Percentiles rank a stretch among this genome's conserved stretches.
Evolutionary conservation across 2,797 vertebrate species (phyloP).

Genomic region (Gymnocypris eckloni): DNA sequence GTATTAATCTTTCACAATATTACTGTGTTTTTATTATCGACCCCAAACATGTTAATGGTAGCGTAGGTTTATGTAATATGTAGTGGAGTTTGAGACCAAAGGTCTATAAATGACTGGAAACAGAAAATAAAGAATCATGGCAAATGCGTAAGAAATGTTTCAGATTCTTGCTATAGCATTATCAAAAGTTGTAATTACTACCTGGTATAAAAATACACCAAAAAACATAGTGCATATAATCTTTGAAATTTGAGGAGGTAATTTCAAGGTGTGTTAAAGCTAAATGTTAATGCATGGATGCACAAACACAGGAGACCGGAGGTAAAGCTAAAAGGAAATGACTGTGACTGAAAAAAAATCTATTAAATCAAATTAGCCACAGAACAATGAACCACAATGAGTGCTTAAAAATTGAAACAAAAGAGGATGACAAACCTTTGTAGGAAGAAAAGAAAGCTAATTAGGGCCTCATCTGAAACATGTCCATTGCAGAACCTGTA

Average conservation of each 20-base stretch:
- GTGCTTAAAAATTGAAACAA: slow-evolving; percentile 3
- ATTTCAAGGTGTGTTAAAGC: slow-evolving; percentile 39
- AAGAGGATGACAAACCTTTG: slow-evolving; percentile 10
- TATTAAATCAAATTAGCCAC: slow-evolving; percentile 32
- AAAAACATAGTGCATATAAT: neutral
- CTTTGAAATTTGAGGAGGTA: neutral
- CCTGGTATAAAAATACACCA: neutral
- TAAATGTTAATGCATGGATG: neutral
- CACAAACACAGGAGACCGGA: slow-evolving; percentile 22
- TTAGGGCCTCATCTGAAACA: slow-evolving; percentile 2
- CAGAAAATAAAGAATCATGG: neutral
- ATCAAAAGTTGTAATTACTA: neutral
- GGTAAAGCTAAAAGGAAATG: neutral
- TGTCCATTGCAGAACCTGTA: neutral
- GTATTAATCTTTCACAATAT: neutral
- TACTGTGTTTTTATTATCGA: neutral
- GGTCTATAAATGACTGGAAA: neutral
- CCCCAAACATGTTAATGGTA: too few species aligned
- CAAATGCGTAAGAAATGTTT: neutral
- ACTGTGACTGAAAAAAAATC: slow-evolving; percentile 16
- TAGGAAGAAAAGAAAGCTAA: neutral
- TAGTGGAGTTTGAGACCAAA: neutral
- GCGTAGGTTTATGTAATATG: neutral
- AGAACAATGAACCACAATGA: slow-evolving; percentile 19
- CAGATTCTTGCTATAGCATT: neutral